Evolutionary conservation across 1,140 invertebrate genomes (phyloP).

Genomic region (Dysdera silvatica): DNA sequence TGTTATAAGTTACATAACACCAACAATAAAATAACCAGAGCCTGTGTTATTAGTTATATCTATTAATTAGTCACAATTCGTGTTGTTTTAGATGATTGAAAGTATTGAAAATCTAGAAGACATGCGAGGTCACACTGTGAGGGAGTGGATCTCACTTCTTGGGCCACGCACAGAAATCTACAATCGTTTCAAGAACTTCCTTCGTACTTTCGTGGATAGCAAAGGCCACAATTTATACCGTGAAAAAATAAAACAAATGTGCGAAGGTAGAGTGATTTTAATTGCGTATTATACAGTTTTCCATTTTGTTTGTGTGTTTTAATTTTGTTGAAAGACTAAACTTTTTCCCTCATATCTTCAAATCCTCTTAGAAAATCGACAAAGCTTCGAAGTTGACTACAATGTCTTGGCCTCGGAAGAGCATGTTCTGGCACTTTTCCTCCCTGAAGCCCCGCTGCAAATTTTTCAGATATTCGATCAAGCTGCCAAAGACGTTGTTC

Average conservation of each 20-base stretch:
- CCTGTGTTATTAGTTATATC: neutral
- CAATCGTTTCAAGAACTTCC: constrained; percentile 92
- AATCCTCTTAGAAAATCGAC: constrained; percentile 49
- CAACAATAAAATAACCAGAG: too few relatives aligned
- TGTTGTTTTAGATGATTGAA: constrained; percentile 66
- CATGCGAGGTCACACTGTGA: constrained; percentile 60
- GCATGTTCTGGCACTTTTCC: constrained; percentile 88
- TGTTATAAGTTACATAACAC: too few relatives aligned
- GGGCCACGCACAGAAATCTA: constrained; percentile 93
- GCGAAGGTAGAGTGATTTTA: constrained; percentile 58
- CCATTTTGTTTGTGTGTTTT: too few relatives aligned
- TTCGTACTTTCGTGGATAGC: constrained; percentile 78
- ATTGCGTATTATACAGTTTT: too few relatives aligned
- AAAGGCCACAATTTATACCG: constrained; percentile 84
- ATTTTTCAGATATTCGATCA: constrained; percentile 93
- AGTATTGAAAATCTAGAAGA: constrained; percentile 98
- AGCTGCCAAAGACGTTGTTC: constrained; percentile 87
- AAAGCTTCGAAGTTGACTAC: constrained; percentile 91
- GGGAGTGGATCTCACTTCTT: constrained; percentile 93
- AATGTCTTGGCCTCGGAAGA: constrained; percentile 78
- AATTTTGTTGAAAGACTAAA: constrained; percentile 29
- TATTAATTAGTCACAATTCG: constrained; percentile 5
- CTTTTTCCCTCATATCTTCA: constrained; percentile 22
- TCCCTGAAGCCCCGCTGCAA: constrained; percentile 93
- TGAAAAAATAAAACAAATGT: constrained; percentile 89